These are phyloP conservation scores for Ahaetulla prasina DNA, from an alignment of 2,113 vertebrate species.

Conservation along the genomic window DNA sequence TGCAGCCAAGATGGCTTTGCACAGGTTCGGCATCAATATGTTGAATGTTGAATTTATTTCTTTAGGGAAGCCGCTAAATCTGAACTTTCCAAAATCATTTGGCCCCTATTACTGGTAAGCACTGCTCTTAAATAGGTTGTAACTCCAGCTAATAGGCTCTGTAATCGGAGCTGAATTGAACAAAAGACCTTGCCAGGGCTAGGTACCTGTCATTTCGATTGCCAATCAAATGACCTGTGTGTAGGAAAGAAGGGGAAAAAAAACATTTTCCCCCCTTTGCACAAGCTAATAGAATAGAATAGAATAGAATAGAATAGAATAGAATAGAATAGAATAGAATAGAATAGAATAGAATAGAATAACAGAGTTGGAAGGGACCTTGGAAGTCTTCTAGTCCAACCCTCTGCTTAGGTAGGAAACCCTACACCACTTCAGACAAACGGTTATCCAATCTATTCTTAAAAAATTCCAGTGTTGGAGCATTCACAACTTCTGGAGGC, in stretches of 20 bases:
- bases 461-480: too few species aligned
- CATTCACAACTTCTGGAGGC: too few species aligned
- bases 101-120: constrained; percentile 80
- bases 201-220: constrained; percentile 75
- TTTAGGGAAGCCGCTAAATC: constrained; percentile 71
- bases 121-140: constrained; percentile 77
- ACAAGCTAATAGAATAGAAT: constrained; percentile 13
- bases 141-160: constrained; percentile 77
- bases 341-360: too few species aligned
- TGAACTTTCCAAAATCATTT: constrained; percentile 84
- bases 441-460: too few species aligned
- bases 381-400: too few species aligned
- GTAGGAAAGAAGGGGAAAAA: constrained; percentile 56
- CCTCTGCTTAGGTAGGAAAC: too few species aligned
- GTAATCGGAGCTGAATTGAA: constrained; percentile 74
- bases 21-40: constrained; percentile 70
- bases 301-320: too few species aligned
- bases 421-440: too few species aligned
- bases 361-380: too few species aligned
- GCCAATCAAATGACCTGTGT: constrained; percentile 61
- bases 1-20: constrained; percentile 56
- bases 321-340: too few species aligned
- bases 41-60: constrained; percentile 73
- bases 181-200: constrained; percentile 69
- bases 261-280: not conserved